Percentiles rank a stretch among this genome's conserved stretches.
These are phyloP conservation scores for Tiliacea citrago DNA, from an alignment of 2,888 invertebrate species.

Conservation along the genomic window DNA sequence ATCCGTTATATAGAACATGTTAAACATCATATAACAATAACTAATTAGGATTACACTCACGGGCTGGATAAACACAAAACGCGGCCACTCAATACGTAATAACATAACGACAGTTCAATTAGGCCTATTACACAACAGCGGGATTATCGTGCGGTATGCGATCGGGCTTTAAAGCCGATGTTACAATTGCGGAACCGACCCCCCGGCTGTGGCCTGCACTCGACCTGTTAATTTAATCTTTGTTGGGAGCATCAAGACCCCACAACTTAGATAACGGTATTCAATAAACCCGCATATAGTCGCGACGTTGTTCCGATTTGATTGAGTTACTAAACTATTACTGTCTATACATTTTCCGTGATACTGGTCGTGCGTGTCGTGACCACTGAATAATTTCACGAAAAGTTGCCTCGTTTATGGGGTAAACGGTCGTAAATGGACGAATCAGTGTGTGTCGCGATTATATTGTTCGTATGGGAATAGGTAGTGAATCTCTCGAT, in stretches of 20 bases:
- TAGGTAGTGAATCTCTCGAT: constrained; percentile 9
- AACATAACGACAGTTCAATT: constrained; percentile 83
- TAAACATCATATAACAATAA: constrained; percentile 38
- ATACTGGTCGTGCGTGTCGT: constrained; percentile 71
- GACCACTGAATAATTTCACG: constrained; percentile 70
- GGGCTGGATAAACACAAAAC: constrained; percentile 50
- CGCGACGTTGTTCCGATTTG: constrained; percentile 82
- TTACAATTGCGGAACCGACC: constrained; percentile 79
- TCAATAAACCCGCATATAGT: constrained; percentile 83
- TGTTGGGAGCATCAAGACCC: constrained; percentile 83
- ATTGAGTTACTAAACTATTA: constrained; percentile 86
- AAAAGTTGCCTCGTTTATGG: constrained; percentile 69
- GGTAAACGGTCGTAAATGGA: constrained; percentile 69
- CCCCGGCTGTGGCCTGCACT: constrained; percentile 75
- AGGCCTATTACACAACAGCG: constrained; percentile 82
- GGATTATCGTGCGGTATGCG: constrained; percentile 81
- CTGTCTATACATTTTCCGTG: constrained; percentile 70
- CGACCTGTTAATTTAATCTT: constrained; percentile 88
- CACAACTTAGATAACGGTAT: constrained; percentile 88
- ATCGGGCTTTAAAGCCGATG: constrained; percentile 79
- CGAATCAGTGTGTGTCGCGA: constrained; percentile 60
- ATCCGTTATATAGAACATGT: constrained; percentile 19
- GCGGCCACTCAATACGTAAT: constrained; percentile 69
- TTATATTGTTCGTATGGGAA: constrained; percentile 43
- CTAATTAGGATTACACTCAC: constrained; percentile 60